Conservation (phyloP, 1,140 invertebrate species). For the Zaprionus vittiger region DNA sequence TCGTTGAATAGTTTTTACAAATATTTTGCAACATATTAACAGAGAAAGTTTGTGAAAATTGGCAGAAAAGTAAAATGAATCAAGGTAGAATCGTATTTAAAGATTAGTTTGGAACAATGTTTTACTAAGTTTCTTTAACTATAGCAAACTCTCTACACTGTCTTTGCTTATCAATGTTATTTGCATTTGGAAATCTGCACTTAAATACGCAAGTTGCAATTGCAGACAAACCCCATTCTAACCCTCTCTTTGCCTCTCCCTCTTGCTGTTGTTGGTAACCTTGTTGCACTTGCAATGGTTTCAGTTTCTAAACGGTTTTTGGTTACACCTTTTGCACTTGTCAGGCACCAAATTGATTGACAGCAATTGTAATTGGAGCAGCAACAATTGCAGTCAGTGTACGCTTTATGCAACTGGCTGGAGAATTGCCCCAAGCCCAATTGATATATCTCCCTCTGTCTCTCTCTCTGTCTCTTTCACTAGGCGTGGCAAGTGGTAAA, state of each 20-base stretch:
- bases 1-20: too few species aligned
- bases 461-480: neutral
- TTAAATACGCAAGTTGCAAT: neutral
- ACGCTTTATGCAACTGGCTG: neutral
- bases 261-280: constrained; percentile 1
- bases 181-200: neutral
- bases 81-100: too few species aligned
- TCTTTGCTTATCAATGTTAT: too few species aligned
- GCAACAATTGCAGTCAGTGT: neutral
- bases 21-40: too few species aligned
- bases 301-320: constrained; percentile 17
- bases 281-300: constrained; percentile 33
- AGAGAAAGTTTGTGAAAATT: neutral
- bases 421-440: neutral
- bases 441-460: neutral
- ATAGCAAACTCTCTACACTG: too few species aligned
- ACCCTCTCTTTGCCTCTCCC: neutral
- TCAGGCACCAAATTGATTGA: constrained; percentile 64
- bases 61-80: neutral
- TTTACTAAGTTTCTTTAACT: too few species aligned
- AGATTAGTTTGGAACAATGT: too few species aligned
- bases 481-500: constrained; percentile 1
- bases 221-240: neutral
- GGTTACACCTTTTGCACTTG: constrained; percentile 46
- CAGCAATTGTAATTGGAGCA: constrained; percentile 56